A percentile compares a stretch with the other conserved stretches of the same genome.
Conservation (phyloP, 92 coral and sea anemone species). For the Anthopleura xanthogrammica region DNA sequence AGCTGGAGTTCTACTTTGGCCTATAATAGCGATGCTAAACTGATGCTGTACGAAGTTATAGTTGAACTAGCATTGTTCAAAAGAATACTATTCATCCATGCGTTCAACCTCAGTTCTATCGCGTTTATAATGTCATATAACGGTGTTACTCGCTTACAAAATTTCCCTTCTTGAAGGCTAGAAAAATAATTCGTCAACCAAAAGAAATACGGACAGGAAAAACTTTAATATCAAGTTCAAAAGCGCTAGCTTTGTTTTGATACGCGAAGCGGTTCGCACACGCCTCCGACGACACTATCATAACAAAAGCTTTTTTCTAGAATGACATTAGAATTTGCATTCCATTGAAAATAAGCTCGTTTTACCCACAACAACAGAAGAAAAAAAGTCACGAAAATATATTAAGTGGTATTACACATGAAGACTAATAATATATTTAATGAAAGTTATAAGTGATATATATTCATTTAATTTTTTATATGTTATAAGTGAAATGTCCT, state of each 20-base stretch:
- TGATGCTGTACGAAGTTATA: neutral
- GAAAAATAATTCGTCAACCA: too few relatives aligned
- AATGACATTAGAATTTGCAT: neutral
- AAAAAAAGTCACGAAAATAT: too few relatives aligned
- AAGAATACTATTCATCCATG: neutral
- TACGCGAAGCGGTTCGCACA: neutral
- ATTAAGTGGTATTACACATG: too few relatives aligned
- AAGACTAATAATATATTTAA: too few relatives aligned
- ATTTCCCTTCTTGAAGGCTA: neutral
- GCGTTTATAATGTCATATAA: neutral
- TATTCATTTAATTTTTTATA: too few relatives aligned
- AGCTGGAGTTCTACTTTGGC: neutral
- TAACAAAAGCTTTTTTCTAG: neutral
- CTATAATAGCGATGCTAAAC: neutral
- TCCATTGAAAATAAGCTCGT: too few relatives aligned
- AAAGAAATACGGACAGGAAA: neutral
- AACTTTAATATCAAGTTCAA: neutral
- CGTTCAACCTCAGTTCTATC: neutral
- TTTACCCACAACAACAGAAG: too few relatives aligned
- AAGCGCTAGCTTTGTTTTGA: too few relatives aligned
- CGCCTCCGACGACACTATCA: neutral
- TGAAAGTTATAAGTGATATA: too few relatives aligned
- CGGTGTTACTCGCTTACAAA: neutral
- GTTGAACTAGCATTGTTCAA: neutral
- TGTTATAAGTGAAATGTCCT: neutral